Base-by-base conservation (phyloP, 92 coral and sea anemone species). In the Epizoanthus ramosus region DNA sequence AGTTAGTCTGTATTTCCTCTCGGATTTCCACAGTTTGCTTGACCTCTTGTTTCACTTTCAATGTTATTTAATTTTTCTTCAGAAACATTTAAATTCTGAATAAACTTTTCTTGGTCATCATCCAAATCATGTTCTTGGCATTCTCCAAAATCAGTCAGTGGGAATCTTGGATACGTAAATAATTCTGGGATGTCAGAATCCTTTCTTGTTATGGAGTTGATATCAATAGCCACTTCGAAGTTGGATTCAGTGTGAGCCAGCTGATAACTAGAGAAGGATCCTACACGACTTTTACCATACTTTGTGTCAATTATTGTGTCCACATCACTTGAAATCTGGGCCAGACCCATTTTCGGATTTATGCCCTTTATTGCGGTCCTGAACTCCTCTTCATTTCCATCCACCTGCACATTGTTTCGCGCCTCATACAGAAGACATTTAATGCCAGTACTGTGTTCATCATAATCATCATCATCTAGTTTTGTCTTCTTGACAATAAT, bases 341-440 rank as follows among this genome's bases (percentile, higher is more conserved):
- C 71, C 71, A 85, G 71, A 21, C 89, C 89, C 81, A 89, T 85
- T 68, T 73, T 83, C 57, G 87, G 87, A 71, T 86, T 89, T 58
- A 89, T 86, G 33, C 50, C 81, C 72, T 57, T 73, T 54, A 92
- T 60, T 35, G 63, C 76, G 70, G 33, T 59, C 54, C 83, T 86
- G 45, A 92, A 81, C 65, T 24, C 52, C 0, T 58, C 19, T 13
- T 75, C 83, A 3, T 57, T 41, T 17, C 31, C 52, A 65, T 88
- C 63, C 12, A 45, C 25, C 24, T 79, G 22, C 9, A 52, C 17
- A 16, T 83, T 77, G 13, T 53, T 75, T 25, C 91, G 57, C 9
- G 93, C 91, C 75, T 93, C 97, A 63, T 86, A 88, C 14, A 89
- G 72, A 1, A 24, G 57, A 75, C 90, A 90, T 60, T 83, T 84